Evolutionary conservation across 2,113 vertebrate genomes (phyloP).

Genomic region (Macrotus californicus): DNA sequence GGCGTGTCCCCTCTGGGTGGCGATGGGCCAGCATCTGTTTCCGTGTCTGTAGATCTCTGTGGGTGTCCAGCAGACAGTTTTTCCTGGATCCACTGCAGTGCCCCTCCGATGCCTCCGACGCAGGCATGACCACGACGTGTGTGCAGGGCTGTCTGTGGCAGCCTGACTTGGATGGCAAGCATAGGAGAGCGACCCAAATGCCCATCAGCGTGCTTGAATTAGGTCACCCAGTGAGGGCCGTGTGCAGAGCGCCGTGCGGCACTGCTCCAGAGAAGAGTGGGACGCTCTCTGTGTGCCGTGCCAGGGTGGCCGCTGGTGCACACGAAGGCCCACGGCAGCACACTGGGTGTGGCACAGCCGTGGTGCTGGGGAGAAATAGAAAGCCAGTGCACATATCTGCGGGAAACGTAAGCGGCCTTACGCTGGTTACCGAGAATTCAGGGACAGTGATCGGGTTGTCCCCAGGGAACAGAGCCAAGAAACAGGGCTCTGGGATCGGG

Average conservation of each 20-base stretch:
- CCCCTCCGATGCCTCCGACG: background rate
- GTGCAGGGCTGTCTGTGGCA: background rate
- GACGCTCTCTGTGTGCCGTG: rapidly evolving
- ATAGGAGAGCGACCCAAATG: rapidly evolving
- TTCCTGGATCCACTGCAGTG: rapidly evolving
- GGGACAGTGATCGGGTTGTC: background rate
- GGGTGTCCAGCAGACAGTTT: no score
- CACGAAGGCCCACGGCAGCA: rapidly evolving
- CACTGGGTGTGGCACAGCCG: rapidly evolving
- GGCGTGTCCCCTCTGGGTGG: rapidly evolving
- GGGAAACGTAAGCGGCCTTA: rapidly evolving
- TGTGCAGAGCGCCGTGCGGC: rapidly evolving
- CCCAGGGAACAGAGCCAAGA: background rate
- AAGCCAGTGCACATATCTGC: rapidly evolving
- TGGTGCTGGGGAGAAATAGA: rapidly evolving
- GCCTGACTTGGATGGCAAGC: background rate
- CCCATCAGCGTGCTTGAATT: rapidly evolving
- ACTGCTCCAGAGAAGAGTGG: rapidly evolving
- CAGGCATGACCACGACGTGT: rapidly evolving
- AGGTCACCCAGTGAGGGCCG: background rate
- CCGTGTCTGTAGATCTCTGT: background rate
- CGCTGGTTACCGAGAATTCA: rapidly evolving
- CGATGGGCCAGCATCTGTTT: rapidly evolving
- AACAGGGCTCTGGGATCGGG: background rate
- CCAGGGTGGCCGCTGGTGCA: no score